These are phyloP conservation scores for Nasonovia ribisnigri DNA, from an alignment of 2,888 invertebrate genomes.

Conservation along the genomic window DNA sequence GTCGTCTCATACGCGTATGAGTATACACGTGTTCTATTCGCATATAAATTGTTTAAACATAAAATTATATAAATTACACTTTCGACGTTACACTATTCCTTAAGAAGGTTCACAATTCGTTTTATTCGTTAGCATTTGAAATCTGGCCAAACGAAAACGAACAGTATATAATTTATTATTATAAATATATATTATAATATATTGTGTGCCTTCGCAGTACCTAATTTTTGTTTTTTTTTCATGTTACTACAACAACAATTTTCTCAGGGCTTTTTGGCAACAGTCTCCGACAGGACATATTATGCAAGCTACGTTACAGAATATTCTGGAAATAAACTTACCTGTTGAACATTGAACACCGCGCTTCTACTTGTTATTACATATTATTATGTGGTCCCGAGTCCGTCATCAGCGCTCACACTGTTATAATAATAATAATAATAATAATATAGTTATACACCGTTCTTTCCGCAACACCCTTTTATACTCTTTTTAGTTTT, in stretches of 20 bases:
- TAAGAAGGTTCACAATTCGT: slow-evolving; percentile 32
- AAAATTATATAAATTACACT: background rate
- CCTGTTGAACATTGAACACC: slow-evolving; percentile 40
- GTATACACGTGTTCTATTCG: background rate
- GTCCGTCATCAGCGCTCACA: slow-evolving; percentile 26
- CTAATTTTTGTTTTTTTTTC: slow-evolving; percentile 25
- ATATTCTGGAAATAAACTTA: slow-evolving; percentile 55
- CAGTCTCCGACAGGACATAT: background rate
- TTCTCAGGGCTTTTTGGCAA: slow-evolving; percentile 40
- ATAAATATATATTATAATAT: background rate
- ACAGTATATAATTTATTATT: slow-evolving; percentile 1
- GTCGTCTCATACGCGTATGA: background rate
- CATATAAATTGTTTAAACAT: background rate
- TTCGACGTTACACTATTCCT: background rate
- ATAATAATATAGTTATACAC: slow-evolving; percentile 10
- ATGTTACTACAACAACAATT: slow-evolving; percentile 25
- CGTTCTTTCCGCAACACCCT: background rate
- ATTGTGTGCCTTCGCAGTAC: background rate
- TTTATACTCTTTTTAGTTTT: background rate
- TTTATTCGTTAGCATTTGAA: slow-evolving; percentile 31
- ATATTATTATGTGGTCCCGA: background rate
- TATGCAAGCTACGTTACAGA: background rate
- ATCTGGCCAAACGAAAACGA: background rate
- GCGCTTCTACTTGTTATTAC: background rate
- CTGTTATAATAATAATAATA: background rate